Percentiles rank a stretch among this genome's conserved stretches.
Conservation (phyloP, 2,888 invertebrate species). For the Electrophaes corylata region DNA sequence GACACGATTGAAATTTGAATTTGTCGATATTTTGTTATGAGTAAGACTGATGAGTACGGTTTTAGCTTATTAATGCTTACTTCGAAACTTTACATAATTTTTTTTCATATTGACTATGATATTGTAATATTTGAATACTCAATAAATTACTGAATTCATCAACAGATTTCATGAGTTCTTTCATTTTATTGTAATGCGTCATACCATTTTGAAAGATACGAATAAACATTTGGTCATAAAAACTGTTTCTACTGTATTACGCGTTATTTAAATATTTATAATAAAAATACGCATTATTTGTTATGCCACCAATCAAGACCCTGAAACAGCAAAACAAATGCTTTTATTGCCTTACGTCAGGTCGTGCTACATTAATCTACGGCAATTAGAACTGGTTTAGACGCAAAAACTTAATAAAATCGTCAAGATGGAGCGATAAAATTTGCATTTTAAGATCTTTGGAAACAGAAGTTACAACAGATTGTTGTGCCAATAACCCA, state of each 20-base stretch:
- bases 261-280: not conserved
- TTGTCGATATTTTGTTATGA: too few species aligned
- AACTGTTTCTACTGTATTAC: not conserved
- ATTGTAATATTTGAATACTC: too few species aligned
- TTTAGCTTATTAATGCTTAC: too few species aligned
- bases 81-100: too few species aligned
- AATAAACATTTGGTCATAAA: too few species aligned
- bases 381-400: constrained; percentile 49
- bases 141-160: too few species aligned
- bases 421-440: constrained; percentile 66
- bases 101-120: too few species aligned
- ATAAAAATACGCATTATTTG: not conserved
- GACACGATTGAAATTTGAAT: too few species aligned
- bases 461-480: constrained; percentile 63
- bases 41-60: too few species aligned
- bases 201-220: too few species aligned
- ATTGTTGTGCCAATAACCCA: constrained; percentile 48
- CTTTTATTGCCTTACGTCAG: constrained; percentile 45
- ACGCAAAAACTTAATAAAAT: constrained; percentile 61
- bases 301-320: constrained; percentile 32
- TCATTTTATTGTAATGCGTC: too few species aligned
- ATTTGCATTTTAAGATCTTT: constrained; percentile 52
- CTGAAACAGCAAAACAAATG: constrained; percentile 40
- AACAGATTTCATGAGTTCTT: too few species aligned
- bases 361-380: constrained; percentile 46